Evolutionary conservation across 1,140 invertebrate species (phyloP).

Genomic region (Sogatella furcifera): DNA sequence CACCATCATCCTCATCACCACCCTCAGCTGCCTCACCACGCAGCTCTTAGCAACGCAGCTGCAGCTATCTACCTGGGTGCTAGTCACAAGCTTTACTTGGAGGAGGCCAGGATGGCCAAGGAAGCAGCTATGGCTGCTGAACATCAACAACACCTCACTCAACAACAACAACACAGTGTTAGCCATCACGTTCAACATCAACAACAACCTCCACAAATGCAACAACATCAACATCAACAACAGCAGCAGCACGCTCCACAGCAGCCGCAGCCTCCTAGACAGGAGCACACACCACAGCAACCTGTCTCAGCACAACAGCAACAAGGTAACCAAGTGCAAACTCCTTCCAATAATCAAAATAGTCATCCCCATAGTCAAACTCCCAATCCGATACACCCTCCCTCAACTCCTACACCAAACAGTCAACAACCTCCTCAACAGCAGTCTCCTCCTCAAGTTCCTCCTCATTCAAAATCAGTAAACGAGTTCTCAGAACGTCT

Average conservation of each 20-base stretch:
- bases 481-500: constrained; percentile 49
- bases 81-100: constrained; percentile 59
- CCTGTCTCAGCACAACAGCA: constrained; percentile 28
- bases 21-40: constrained; percentile 35
- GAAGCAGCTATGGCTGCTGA: constrained; percentile 41
- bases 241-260: constrained; percentile 38
- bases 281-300: constrained; percentile 32
- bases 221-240: constrained; percentile 38
- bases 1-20: constrained; percentile 35
- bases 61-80: constrained; percentile 64
- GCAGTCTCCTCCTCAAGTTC: constrained; percentile 18
- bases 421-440: constrained; percentile 22
- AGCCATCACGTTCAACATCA: constrained; percentile 24
- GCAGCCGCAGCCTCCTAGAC: constrained; percentile 40
- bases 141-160: constrained; percentile 34
- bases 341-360: constrained; percentile 2
- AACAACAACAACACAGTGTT: constrained; percentile 29
- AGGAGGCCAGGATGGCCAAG: constrained; percentile 59
- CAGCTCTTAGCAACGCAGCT: constrained; percentile 49
- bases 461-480: constrained; percentile 22
- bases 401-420: constrained; percentile 35
- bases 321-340: constrained; percentile 25
- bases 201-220: constrained; percentile 31
- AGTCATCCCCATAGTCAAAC: constrained; percentile 9
- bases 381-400: constrained; percentile 15